Evolutionary conservation across 2,888 invertebrate genomes (phyloP).

Genomic region (Heliconius sara): DNA sequence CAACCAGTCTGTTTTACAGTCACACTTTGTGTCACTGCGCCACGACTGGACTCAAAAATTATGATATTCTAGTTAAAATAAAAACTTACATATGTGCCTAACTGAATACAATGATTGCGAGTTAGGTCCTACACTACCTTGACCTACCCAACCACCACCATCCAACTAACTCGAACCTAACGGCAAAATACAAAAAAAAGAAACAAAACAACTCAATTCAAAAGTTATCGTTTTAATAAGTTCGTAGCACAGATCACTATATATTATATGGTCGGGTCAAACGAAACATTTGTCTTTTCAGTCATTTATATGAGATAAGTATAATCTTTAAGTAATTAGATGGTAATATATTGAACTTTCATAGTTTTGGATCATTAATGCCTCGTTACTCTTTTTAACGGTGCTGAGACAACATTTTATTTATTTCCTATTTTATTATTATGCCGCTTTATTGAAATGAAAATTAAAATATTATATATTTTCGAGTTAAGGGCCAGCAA

Average conservation of each 20-base stretch:
- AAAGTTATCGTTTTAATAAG: constrained; percentile 70
- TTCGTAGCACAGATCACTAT: constrained; percentile 72
- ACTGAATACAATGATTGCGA: not conserved
- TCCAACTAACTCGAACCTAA: not conserved
- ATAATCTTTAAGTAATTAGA: constrained; percentile 80
- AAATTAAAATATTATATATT: constrained; percentile 45
- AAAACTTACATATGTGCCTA: not conserved
- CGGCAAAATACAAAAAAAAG: not conserved
- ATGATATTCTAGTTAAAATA: too few relatives aligned
- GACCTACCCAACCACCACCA: not conserved
- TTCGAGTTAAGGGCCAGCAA: constrained; percentile 13
- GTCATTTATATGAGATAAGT: constrained; percentile 67
- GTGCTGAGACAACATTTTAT: constrained; percentile 62
- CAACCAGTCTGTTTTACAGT: too few relatives aligned
- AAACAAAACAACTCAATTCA: not conserved
- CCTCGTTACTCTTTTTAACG: constrained; percentile 73
- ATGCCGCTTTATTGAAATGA: constrained; percentile 48
- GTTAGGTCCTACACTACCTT: not conserved
- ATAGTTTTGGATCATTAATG: constrained; percentile 75
- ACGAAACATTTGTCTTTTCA: constrained; percentile 69
- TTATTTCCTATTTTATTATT: constrained; percentile 61
- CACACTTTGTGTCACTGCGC: too few relatives aligned
- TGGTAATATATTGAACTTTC: constrained; percentile 76
- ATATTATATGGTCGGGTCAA: constrained; percentile 67
- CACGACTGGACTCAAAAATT: too few relatives aligned